Evolutionary conservation across 2,797 vertebrate species (phyloP).

Genomic region (Hapalemur alaotrensis): DNA sequence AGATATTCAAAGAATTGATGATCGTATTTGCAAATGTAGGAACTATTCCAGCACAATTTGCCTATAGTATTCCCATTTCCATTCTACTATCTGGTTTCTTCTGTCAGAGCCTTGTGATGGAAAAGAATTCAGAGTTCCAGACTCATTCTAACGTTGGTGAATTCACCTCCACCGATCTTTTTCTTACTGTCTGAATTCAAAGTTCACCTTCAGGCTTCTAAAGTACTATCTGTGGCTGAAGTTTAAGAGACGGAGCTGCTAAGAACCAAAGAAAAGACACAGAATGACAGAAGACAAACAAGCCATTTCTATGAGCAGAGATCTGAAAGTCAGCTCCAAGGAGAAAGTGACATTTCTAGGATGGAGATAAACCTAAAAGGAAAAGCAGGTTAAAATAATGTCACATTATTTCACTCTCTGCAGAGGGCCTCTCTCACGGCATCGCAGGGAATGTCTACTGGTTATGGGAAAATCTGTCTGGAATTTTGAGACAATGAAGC

Average conservation of each 20-base stretch:
- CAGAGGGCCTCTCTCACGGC: neutral
- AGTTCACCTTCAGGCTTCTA: neutral
- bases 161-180: neutral
- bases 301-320: neutral
- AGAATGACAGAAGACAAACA: conserved; percentile 47
- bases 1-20: neutral
- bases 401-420: neutral
- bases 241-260: neutral
- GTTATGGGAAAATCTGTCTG: neutral
- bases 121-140: conserved; percentile 7
- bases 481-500: neutral
- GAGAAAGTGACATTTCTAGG: conserved; percentile 15
- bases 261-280: conserved; percentile 40
- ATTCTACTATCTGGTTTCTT: neutral
- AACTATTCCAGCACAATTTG: neutral
- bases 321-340: conserved; percentile 32
- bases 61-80: neutral
- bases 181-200: neutral
- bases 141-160: neutral
- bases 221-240: neutral
- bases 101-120: neutral
- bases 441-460: neutral
- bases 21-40: neutral
- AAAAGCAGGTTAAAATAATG: conserved; percentile 16
- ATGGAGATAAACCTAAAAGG: neutral